Evolutionary conservation across 2,888 invertebrate species (phyloP), one percentile per base, ranked within the genome.

Genomic region (Eilema sororculum): DNA sequence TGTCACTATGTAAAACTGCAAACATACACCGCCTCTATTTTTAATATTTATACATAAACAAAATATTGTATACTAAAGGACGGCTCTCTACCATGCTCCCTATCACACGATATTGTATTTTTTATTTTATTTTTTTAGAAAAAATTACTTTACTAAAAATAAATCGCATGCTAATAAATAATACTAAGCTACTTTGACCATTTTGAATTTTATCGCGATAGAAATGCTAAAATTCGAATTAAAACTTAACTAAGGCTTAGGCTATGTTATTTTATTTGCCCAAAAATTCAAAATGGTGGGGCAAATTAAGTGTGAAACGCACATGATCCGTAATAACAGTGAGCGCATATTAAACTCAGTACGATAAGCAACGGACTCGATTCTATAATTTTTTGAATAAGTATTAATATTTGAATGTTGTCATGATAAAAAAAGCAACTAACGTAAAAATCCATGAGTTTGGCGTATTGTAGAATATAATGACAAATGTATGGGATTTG

Each of bases 151-250:
- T 70, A 80, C 80, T 83, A 81, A 88, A 85, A 86, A 86, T 89
- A 87, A 91, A 92, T 80, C 86, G 92, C 94, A 93, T 94, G 94
- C 95, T 94, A 93, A 93, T 94, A 94, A 94, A 94, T 94, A 92
- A 92, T 88, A 87, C 91, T 93, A 93, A 90, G 88, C 91, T 91
- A 90, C 81, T 77, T 78, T 85, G 77, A 79, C 84, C 86, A 81
- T 85, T 84, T 86, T 87, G 88, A 87, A 87, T 86, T 84, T 81
- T 79, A 77, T 78, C 77, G 80, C 77, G 72, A 70, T 72, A 76
- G n/a, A 71, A 76, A 74, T 65, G 46, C 57, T 73, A 72, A 28
- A 63, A 74, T 72, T 60, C 22, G 28, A 71, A 74, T 70, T 61
- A 67, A 62, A 74, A 72, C 52, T 70, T 70, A 71, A 71, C 60